Base-by-base conservation (phyloP, 2,113 vertebrate genomes). In the Elaphurus davidianus region DNA sequence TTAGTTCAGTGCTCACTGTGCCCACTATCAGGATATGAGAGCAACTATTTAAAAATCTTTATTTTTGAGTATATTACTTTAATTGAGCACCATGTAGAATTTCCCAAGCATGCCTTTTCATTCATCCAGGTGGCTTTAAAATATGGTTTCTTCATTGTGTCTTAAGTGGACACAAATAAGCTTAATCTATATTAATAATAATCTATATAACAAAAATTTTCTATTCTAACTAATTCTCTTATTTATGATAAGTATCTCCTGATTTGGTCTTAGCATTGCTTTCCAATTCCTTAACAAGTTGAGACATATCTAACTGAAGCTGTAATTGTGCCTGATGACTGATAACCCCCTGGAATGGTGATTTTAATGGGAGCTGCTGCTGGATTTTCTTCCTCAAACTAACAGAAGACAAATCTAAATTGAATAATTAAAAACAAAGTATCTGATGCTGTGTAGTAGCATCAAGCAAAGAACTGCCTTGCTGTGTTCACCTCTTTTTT, bases 341-440 rank as follows among this genome's bases (percentile, higher is more conserved):
- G 19, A 87, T 64, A 92, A 90, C 55, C 93, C 79, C 94, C 30
- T 78, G 89, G 5, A 96, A 95, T 81, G 57, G 36, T 76, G 78
- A 27, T 84, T 97, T 97, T 97, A 54, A 94, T 96, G 45, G 54
- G 81, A 84, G 85, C 55, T 88, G 27, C 84, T 90, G 87, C 90
- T 96, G 45, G 4, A 36, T 95, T 95, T 98, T 84, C 84, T 92
- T 95, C 62, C 92, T 87, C 11, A 88, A 67, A 54, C 19, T 78
- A 54, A 71, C 11, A 76, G 55, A 97, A 47, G 30, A 84, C 19
- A 59, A 96, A 79, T 78, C 62, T 90, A 96, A 98, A 95, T 89
- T 93, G 76, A 97, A 97, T 92, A 79, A 87, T 88, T 43, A 71
- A 55, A 84, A 47, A 84, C 28, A 45, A 83, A 91, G 3, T 25